Evolutionary conservation across 1,140 invertebrate genomes (phyloP).

Genomic region (Scylla paramamosain): DNA sequence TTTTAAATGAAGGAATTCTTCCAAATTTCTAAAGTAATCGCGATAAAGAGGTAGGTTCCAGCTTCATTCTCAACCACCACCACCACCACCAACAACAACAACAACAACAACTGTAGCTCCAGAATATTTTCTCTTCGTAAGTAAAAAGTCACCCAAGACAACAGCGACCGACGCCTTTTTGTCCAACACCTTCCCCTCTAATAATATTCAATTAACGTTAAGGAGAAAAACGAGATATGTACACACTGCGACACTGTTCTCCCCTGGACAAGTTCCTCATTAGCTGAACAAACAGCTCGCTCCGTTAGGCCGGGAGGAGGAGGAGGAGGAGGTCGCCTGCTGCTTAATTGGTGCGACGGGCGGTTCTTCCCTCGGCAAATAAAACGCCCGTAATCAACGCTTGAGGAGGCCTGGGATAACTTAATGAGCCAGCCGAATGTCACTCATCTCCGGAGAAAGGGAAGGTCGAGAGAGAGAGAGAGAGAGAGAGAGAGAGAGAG

Average conservation of each 20-base stretch:
- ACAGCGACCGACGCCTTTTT: background rate
- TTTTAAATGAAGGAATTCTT: too few relatives aligned
- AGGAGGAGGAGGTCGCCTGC: background rate
- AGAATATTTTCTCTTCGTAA: background rate
- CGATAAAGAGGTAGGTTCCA: too few relatives aligned
- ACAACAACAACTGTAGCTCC: background rate
- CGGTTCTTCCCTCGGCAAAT: conserved; percentile 35
- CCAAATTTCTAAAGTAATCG: too few relatives aligned
- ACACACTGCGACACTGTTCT: conserved; percentile 33
- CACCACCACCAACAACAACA: background rate
- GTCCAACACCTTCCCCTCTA: background rate
- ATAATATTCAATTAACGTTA: conserved; percentile 7
- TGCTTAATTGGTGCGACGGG: conserved; percentile 29
- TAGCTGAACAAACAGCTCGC: conserved; percentile 25
- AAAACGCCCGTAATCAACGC: conserved; percentile 45
- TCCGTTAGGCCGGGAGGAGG: background rate
- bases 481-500: too few relatives aligned
- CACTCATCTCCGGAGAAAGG: background rate
- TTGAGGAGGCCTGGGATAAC: conserved; percentile 7
- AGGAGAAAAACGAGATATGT: background rate
- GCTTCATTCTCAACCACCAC: too few relatives aligned
- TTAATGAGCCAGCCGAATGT: conserved; percentile 25
- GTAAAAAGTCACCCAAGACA: background rate
- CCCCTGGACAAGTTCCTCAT: conserved; percentile 10
- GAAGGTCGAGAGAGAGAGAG: background rate